Conservation (phyloP, 2,888 invertebrate species). For the Bimastos eiseni region DNA sequence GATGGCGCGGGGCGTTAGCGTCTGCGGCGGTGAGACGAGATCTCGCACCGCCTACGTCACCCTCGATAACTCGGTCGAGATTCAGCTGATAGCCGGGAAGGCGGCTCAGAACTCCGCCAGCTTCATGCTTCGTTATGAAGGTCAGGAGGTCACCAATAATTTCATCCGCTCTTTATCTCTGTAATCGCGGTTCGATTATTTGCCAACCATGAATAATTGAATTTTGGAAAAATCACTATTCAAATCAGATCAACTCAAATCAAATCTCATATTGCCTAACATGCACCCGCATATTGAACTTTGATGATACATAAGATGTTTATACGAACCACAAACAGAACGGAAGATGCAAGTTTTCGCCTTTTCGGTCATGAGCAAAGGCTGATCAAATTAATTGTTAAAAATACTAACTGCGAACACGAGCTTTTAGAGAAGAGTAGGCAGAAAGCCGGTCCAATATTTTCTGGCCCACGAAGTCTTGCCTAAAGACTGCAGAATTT, state of each 20-base stretch:
- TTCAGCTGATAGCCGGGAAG: slow-evolving; percentile 26
- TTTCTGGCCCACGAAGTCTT: too few relatives aligned
- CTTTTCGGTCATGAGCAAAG: too few relatives aligned
- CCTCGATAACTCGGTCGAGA: slow-evolving; percentile 29
- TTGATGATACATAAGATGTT: too few relatives aligned
- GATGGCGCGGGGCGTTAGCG: slow-evolving; percentile 14
- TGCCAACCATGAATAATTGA: not conserved
- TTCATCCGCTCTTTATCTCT: not conserved
- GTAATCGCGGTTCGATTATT: not conserved
- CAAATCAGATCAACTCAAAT: not conserved
- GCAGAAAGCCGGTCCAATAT: too few relatives aligned
- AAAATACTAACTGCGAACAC: too few relatives aligned
- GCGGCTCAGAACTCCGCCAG: slow-evolving; percentile 15
- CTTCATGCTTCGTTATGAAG: slow-evolving; percentile 33
- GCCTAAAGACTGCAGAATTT: too few relatives aligned
- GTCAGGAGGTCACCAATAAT: slow-evolving; percentile 18
- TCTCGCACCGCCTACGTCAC: slow-evolving; percentile 29
- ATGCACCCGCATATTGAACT: too few relatives aligned
- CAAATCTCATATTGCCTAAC: not conserved
- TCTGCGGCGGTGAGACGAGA: slow-evolving; percentile 31
- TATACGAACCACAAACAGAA: too few relatives aligned
- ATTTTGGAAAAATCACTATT: not conserved
- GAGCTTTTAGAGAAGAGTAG: too few relatives aligned
- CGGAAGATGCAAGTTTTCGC: too few relatives aligned
- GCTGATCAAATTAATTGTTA: too few relatives aligned